A percentile compares a stretch with the other conserved stretches of the same genome.
Evolutionary conservation across 2,113 vertebrate species (phyloP).

Genomic region (Phaetusa simplex): DNA sequence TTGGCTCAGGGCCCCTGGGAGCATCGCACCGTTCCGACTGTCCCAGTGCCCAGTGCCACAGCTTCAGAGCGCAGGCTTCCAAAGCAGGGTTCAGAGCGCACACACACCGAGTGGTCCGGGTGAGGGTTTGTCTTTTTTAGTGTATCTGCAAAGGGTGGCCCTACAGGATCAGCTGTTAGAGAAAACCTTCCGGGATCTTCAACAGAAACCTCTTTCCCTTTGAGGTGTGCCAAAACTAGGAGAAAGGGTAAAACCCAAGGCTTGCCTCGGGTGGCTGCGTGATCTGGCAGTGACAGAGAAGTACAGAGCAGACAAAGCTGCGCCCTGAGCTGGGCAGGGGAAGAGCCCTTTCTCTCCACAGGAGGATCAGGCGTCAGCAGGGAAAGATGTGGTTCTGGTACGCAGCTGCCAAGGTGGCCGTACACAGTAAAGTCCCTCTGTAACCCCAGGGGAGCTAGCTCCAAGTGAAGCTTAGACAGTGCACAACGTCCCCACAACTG

Average conservation of each 20-base stretch:
- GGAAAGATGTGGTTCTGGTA: not conserved
- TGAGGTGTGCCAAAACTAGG: not conserved
- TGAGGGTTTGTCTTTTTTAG: not conserved
- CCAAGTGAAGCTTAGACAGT: not conserved
- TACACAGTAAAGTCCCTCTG: not conserved
- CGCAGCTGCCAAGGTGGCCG: not conserved
- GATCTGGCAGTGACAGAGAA: not conserved
- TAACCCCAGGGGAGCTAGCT: not conserved
- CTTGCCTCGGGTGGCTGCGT: not conserved
- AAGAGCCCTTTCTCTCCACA: not conserved
- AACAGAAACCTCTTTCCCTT: not conserved
- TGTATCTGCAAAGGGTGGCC: not conserved
- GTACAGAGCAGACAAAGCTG: not conserved
- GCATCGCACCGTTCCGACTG: not conserved
- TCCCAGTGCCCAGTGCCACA: not conserved
- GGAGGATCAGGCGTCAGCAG: not conserved
- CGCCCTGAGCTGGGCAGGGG: not conserved
- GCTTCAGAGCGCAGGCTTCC: not conserved
- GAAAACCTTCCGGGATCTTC: not conserved
- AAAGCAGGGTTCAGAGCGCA: constrained; percentile 44
- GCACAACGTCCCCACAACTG: not conserved
- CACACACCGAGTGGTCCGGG: not conserved
- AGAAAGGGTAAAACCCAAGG: not conserved
- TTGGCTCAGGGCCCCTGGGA: constrained; percentile 16
- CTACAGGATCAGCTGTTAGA: not conserved